These are phyloP conservation scores for Nephila pilipes DNA, from an alignment of 1,140 invertebrate genomes.

Conservation along the genomic window DNA sequence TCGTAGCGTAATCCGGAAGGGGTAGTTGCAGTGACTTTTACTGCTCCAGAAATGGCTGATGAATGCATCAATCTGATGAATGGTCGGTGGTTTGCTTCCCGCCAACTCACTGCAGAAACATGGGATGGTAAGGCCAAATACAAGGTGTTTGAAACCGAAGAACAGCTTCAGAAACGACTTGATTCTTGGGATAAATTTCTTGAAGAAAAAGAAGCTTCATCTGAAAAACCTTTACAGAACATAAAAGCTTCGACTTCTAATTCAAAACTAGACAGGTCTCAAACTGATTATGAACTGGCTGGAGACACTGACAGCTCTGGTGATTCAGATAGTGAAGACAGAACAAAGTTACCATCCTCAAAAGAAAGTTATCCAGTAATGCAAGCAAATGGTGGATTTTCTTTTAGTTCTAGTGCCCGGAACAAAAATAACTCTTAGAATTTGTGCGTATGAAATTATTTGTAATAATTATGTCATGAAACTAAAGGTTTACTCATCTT, in stretches of 20 bases:
- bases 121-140: slow-evolving; percentile 99
- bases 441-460: neutral
- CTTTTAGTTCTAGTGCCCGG: neutral
- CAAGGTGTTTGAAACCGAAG: slow-evolving; percentile 94
- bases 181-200: slow-evolving; percentile 94
- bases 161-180: slow-evolving; percentile 90
- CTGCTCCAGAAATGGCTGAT: slow-evolving; percentile 94
- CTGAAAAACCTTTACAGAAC: neutral
- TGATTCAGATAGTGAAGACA: slow-evolving; percentile 54
- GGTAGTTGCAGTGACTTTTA: slow-evolving; percentile 94
- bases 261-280: neutral
- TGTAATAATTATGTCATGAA: no score
- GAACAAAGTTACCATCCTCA: neutral
- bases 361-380: slow-evolving; percentile 37
- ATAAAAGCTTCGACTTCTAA: neutral
- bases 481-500: neutral
- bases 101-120: slow-evolving; percentile 90
- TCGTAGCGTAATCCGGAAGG: slow-evolving; percentile 94
- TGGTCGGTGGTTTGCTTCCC: slow-evolving; percentile 94
- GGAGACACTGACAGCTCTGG: slow-evolving; percentile 68
- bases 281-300: slow-evolving; percentile 55
- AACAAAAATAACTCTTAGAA: neutral
- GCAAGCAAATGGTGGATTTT: slow-evolving; percentile 48
- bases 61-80: slow-evolving; percentile 93
- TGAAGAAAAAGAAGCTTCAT: slow-evolving; percentile 81